Base-by-base conservation (phyloP, 2,888 invertebrate genomes). In the Drosophila monieri region DNA sequence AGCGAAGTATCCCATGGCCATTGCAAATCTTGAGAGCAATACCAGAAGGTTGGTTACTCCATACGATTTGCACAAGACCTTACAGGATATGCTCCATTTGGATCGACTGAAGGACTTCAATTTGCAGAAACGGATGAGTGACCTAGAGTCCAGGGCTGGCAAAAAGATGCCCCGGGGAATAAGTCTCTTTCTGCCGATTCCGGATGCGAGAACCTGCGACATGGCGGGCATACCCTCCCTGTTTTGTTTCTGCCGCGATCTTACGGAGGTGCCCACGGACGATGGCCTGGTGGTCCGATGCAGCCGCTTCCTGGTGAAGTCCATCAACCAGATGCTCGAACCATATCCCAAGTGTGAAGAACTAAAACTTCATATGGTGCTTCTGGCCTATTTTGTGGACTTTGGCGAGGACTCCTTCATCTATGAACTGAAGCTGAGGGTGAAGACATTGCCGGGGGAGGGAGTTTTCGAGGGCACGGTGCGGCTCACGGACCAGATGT, bases 11-110 rank as follows among this genome's bases (percentile, higher is more conserved):
- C 93, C 93, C 0, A 60, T 91, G 6, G 94, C 95, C 0, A 93
- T 94, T 72, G 85, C 92, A 0, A 96, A 95, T 91, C 90, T 98
- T 23, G 92, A 92, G 54, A 89, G 85, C 18, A 98, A 98, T 89
- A 91, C 93, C 0, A 92, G 92, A 56, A 94, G 95, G 55, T 93
- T 98, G 10, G 95, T 96, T 0, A 96, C 96, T 0, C 96, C 96
- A 0, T 97, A 94, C 88, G 98, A 98, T 90, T 91, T 98, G 6
- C 94, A 97, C 89, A 95, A 95, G 69, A 97, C 97, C 0, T 89
- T 98, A 8, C 76, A 91, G 8, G 96, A 97, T 89, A 90, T 97
- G 2, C 85, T 94, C 2, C 88, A 94, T 67, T 72, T 93, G 62
- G 91, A 93, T 0, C 78, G 85, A 0, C 85, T 93, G n/a, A 89